Percentiles rank a stretch among this genome's conserved stretches.
These are phyloP conservation scores for Dryoscopus gambensis DNA, from an alignment of 2,113 vertebrate genomes.

Conservation along the genomic window DNA sequence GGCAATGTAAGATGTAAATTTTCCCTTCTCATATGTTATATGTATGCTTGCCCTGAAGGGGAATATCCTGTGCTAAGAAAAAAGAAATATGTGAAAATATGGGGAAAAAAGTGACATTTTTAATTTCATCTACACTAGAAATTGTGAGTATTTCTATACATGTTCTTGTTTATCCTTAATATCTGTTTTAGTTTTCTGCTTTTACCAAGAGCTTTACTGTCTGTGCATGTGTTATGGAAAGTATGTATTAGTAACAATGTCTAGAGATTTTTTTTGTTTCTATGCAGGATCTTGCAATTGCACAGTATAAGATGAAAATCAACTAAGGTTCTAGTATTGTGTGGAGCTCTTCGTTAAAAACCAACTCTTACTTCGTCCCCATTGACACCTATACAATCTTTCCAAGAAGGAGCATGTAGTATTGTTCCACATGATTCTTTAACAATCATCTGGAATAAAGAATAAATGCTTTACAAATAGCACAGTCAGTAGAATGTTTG, in stretches of 20 bases:
- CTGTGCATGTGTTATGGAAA: neutral
- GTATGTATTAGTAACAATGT: neutral
- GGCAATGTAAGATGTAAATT: neutral
- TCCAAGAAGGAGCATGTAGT: neutral
- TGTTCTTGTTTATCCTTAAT: neutral
- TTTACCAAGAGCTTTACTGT: neutral
- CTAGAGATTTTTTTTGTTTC: neutral
- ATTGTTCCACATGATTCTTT: neutral
- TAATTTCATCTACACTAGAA: neutral
- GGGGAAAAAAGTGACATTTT: fast-evolving
- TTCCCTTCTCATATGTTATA: neutral
- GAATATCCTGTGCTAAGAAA: neutral
- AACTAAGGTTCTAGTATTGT: neutral
- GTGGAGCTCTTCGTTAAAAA: neutral
- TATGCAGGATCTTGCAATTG: neutral
- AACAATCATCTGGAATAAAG: neutral
- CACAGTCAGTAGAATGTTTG: neutral
- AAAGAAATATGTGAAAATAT: neutral
- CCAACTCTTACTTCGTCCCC: neutral
- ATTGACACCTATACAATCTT: neutral
- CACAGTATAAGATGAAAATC: neutral
- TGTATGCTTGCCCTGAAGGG: neutral
- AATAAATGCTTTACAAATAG: neutral
- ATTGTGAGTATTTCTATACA: fast-evolving
- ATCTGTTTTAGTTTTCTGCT: neutral